phyloP scores from a whole-genome alignment of 2,113 vertebrate genomes.

The Pseudolaguvia tuberculata region DNA sequence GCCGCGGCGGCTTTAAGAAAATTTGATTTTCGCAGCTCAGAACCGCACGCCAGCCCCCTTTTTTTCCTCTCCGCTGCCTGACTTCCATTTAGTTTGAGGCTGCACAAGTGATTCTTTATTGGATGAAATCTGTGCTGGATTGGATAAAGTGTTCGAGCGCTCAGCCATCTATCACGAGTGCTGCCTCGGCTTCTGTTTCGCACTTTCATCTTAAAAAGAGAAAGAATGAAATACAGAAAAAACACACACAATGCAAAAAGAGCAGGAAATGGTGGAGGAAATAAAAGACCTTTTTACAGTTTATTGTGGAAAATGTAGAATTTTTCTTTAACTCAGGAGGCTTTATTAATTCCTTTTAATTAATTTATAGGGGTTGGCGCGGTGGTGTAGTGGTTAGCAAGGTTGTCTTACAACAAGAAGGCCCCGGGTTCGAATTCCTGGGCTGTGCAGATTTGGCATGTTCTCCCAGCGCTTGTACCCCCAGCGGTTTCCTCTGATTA shows the following conservation, averaged over 20 bases:
- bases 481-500: no score
- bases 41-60: slow-evolving; percentile 72
- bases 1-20: slow-evolving; percentile 76
- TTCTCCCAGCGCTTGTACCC: no score
- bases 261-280: neutral
- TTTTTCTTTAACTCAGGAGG: no score
- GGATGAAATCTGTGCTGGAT: slow-evolving; percentile 81
- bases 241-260: slow-evolving; percentile 56
- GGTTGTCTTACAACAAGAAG: no score
- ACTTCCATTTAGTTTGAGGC: slow-evolving; percentile 81
- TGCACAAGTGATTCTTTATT: slow-evolving; percentile 83
- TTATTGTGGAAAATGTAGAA: no score
- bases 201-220: slow-evolving; percentile 75
- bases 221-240: slow-evolving; percentile 58
- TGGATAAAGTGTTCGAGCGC: slow-evolving; percentile 81
- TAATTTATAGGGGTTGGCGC: no score
- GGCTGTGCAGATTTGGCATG: no score
- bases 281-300: slow-evolving; percentile 67
- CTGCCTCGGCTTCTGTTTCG: slow-evolving; percentile 70
- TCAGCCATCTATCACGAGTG: slow-evolving; percentile 80
- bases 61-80: slow-evolving; percentile 72
- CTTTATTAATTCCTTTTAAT: no score
- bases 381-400: no score
- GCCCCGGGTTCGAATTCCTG: no score
- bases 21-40: slow-evolving; percentile 81